phyloP scores from a whole-genome alignment of 2,888 invertebrate genomes.

The Gastrophysa polygoni region DNA sequence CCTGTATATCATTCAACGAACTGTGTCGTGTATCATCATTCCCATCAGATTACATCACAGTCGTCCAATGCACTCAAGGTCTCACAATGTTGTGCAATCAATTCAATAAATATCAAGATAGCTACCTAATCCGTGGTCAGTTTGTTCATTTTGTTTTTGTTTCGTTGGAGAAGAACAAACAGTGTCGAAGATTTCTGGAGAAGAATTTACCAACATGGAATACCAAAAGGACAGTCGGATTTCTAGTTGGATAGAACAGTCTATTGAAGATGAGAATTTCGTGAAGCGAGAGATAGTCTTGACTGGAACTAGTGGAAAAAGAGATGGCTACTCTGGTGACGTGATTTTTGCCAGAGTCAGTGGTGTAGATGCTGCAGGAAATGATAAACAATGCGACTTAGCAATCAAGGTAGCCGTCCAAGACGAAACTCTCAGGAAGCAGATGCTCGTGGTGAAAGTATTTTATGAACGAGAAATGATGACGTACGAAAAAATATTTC shows the following conservation, averaged over 20 bases:
- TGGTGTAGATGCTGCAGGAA: slow-evolving; percentile 1
- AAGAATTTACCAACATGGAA: neutral
- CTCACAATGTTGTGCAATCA: no score
- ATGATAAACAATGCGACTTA: slow-evolving; percentile 13
- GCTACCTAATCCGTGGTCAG: no score
- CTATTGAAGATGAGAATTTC: neutral
- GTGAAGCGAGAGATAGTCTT: neutral
- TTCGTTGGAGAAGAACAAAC: no score
- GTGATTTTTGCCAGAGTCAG: slow-evolving; percentile 27
- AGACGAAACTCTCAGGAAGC: slow-evolving; percentile 3
- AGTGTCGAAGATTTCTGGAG: no score
- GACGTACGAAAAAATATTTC: slow-evolving; percentile 23
- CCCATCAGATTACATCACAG: no score
- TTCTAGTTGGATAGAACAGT: neutral
- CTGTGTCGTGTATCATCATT: no score
- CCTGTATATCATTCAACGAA: no score
- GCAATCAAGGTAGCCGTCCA: slow-evolving; percentile 27
- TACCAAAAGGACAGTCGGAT: neutral
- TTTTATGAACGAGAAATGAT: slow-evolving; percentile 24
- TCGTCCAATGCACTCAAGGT: no score
- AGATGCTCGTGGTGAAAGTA: neutral
- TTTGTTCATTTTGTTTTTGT: no score
- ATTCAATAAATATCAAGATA: no score
- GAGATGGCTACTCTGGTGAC: slow-evolving; percentile 29
- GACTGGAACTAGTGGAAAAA: slow-evolving; percentile 7